Conservation (phyloP, 2,888 invertebrate genomes). For the Xylocampa areola region DNA sequence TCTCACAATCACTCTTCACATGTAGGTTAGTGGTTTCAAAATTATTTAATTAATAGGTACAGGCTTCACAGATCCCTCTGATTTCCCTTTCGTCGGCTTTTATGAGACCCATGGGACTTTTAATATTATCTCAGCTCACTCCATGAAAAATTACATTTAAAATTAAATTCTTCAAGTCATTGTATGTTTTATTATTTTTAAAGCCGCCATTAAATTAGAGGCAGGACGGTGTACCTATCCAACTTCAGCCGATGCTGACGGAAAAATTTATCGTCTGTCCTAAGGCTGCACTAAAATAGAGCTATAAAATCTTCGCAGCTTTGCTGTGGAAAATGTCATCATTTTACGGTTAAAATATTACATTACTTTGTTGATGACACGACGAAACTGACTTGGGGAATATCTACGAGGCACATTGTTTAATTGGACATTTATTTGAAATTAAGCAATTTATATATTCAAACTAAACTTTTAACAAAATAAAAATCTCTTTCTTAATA, state of each 20-base stretch:
- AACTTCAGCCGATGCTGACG: constrained; percentile 43
- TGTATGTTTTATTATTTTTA: constrained; percentile 39
- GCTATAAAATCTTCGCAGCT: constrained; percentile 57
- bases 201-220: constrained; percentile 27
- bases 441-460: no score
- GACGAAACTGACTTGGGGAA: constrained; percentile 42
- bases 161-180: constrained; percentile 33
- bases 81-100: constrained; percentile 39
- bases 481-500: no score
- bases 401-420: not conserved
- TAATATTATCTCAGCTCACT: constrained; percentile 6
- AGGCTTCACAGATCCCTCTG: constrained; percentile 14
- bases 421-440: no score
- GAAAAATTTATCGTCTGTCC: constrained; percentile 61
- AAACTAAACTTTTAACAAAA: no score
- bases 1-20: not conserved
- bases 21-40: constrained; percentile 17
- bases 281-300: constrained; percentile 63
- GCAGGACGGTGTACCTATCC: constrained; percentile 23
- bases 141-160: constrained; percentile 28
- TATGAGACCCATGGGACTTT: constrained; percentile 19
- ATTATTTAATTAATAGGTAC: constrained; percentile 12
- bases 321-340: constrained; percentile 44
- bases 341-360: constrained; percentile 60
- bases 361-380: constrained; percentile 56